Base-by-base conservation (phyloP, 2,797 vertebrate genomes). In the Zenarchopterus dispar region DNA sequence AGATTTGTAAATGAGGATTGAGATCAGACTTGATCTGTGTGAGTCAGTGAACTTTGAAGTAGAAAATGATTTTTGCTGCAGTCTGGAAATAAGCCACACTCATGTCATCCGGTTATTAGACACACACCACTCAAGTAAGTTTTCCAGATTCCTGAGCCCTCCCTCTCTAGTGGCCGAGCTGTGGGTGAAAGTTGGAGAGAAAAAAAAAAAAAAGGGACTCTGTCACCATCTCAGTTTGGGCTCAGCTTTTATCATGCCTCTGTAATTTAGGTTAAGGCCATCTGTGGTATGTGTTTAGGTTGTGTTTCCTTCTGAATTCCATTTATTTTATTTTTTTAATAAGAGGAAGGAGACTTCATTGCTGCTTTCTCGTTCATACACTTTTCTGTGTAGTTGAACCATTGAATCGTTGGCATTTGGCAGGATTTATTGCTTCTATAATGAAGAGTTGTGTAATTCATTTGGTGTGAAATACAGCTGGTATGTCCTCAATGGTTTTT, bases 1-100 rank as follows among this genome's bases (percentile, higher is more conserved):
- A 0, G 4, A 46, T 39, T 10, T 23, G 61, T 69, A 26, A 21
- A 4, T 0, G 21, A 15, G 23, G 52, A 61, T 57, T 22, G 57
- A 76, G 63, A 80, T 81, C 80, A 70, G 79, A 84, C 87, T 82
- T 73, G 71, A 81, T 63, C 47, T 48, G 48, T 62, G 42, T 64
- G 77, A 84, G 68, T 81, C 82, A n/a, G 62, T 73, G 60, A 67
- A 82, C 80, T 87, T 88, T 82, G 73, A 86, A 68, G 77, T 78
- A 55, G 70, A 77, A 80, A 79, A 80, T 76, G 26, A 1, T 75
- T 85, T 86, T 87, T 79, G 31, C 36, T 55, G 56, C n/a, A 33
- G 48, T 67, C 72, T 82, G 77, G 78, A 81, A 57, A 80, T 43
- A 74, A 82, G 82, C 78, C 75, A 75, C 6, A 0, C 16, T 74